These are phyloP conservation scores for Lacerta agilis DNA, from an alignment of 2,797 vertebrate genomes.

Conservation along the genomic window DNA sequence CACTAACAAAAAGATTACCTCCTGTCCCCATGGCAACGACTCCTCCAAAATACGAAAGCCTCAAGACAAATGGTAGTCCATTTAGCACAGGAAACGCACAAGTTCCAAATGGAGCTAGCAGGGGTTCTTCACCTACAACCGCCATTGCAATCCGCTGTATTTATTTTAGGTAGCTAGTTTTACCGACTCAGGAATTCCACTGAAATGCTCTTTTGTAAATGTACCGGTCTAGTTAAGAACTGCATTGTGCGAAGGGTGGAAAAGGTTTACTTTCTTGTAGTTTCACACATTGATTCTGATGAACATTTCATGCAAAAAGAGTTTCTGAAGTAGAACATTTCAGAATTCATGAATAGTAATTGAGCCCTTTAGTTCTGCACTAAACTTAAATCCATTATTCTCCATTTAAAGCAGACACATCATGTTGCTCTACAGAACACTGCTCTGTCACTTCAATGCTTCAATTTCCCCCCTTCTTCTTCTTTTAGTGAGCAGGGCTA, in stretches of 20 bases:
- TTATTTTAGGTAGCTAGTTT: constrained; percentile 64
- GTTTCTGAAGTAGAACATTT: constrained; percentile 78
- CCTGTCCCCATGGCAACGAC: constrained; percentile 8
- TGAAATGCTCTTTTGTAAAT: constrained; percentile 50
- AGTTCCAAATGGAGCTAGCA: constrained; percentile 3
- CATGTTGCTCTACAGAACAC: constrained; percentile 75
- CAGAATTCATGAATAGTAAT: constrained; percentile 82
- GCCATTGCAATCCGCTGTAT: constrained; percentile 37
- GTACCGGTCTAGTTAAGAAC: constrained; percentile 61
- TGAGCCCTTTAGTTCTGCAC: constrained; percentile 78
- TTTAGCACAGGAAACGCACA: constrained; percentile 35
- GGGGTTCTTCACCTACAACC: constrained; percentile 43
- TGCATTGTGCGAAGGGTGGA: constrained; percentile 49
- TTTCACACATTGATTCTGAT: constrained; percentile 77
- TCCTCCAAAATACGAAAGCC: constrained; percentile 29
- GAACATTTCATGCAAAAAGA: constrained; percentile 81
- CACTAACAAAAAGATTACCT: constrained; percentile 37
- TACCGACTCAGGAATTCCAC: constrained; percentile 45
- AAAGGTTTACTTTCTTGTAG: constrained; percentile 67
- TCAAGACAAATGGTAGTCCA: not conserved
- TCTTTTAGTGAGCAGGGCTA: constrained; percentile 69
- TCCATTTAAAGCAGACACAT: constrained; percentile 81
- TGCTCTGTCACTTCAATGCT: constrained; percentile 75
- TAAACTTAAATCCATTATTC: constrained; percentile 83
- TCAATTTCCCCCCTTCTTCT: constrained; percentile 32